Base-by-base conservation (phyloP, 2,113 vertebrate species). In the Apus apus region DNA sequence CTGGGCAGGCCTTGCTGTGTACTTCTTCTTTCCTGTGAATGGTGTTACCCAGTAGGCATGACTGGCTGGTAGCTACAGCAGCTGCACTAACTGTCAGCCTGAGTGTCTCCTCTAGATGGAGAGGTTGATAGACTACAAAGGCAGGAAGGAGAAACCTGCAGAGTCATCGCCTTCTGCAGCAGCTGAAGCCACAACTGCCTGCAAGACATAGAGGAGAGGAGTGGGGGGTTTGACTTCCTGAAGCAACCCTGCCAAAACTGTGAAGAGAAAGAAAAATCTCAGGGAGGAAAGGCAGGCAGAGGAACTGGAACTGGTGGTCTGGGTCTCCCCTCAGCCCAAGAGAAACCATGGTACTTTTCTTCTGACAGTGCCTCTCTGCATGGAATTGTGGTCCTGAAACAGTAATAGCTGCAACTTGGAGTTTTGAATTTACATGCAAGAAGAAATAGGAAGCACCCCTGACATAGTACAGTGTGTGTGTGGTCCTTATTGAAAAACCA, bases 21-120 rank as follows among this genome's bases (percentile, higher is more conserved):
- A 81, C 87, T 95, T 92, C 91, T 93, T 53, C 43, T 85, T 93
- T 87, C 77, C 30, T 74, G 57, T 89, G 86, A 64, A 38, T n/a
- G 57, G 38, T 78, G 76, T 56, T 30, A 71, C 38, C 34, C 79
- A 13, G 62, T 32, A 95, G n/a, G 72, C 65, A 18, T 8, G 45
- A 34, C 48, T 75, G 70, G 65, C 70, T 93, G 56, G 65, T 16
- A 74, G 34, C 84, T 72, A 7, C 68, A 51, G 87, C 93, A 91
- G 91, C 89, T 94, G 86, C 91, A 78, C 34, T 68, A 73, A 68
- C 86, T 46, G 54, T 38, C 86, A 80, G 20, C 64, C 74, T 26
- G 21, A 50, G 61, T 6, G 32, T 61, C 45, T 70, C 23, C 53
- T 65, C 53, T 61, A 30, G 26, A 58, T 72, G 73, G 66, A 82